Conservation (phyloP, 2,797 vertebrate genomes). For the Anolis apletophallus region DNA sequence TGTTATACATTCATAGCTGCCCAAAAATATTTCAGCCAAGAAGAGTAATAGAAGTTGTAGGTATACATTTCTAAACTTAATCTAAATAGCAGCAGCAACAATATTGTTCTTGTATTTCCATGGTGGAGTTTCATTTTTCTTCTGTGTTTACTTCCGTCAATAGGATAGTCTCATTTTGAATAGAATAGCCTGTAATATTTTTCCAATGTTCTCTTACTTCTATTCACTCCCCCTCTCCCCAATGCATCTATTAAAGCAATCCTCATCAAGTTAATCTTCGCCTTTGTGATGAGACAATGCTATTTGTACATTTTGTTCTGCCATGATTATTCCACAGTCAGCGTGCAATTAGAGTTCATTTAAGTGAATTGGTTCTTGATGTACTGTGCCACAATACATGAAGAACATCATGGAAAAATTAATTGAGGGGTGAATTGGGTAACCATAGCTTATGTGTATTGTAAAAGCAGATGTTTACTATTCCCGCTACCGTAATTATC, state of each 20-base stretch:
- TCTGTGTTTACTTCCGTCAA: background rate
- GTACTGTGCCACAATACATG: background rate
- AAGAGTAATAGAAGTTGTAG: background rate
- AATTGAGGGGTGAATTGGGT: background rate
- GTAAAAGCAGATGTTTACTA: constrained; percentile 18
- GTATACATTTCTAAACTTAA: too few relatives aligned
- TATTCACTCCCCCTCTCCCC: background rate
- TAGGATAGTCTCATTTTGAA: background rate
- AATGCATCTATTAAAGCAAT: background rate
- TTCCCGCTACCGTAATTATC: constrained; percentile 30
- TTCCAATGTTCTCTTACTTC: constrained; percentile 27
- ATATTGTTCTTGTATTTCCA: constrained; percentile 31
- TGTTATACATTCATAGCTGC: too few relatives aligned
- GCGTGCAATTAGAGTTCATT: background rate
- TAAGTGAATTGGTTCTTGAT: background rate
- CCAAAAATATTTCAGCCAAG: too few relatives aligned
- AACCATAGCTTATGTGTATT: constrained; percentile 36
- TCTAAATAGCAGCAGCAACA: constrained; percentile 37
- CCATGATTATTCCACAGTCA: constrained; percentile 29
- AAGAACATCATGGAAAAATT: constrained; percentile 14
- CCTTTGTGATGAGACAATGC: constrained; percentile 31
- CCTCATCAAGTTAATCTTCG: constrained; percentile 8
- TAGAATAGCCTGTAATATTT: constrained; percentile 4
- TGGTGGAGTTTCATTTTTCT: constrained; percentile 3
- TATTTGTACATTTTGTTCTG: background rate